Base-by-base conservation (phyloP, 2,113 vertebrate genomes). In the Herpetotheres cachinnans region DNA sequence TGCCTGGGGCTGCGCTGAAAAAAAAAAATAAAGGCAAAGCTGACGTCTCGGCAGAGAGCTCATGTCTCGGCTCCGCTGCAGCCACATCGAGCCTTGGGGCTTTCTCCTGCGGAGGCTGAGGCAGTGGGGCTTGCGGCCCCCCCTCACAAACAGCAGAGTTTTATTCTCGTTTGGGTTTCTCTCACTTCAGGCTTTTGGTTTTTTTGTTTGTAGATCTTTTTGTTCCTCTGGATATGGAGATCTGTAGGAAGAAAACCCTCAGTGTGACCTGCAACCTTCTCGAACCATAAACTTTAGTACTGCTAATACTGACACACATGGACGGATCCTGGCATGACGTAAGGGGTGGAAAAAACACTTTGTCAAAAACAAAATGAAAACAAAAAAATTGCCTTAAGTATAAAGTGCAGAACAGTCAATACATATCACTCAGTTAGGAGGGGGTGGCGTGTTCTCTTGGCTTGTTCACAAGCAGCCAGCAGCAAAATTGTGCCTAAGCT, bases 401-500 rank as follows among this genome's bases (percentile, higher is more conserved):
- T 93, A 96, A 97, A 97, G 89, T 86, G 74, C 54, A 87, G 97
- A 97, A 92, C 95, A 96, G 83, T 95, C 76, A 59, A 88, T 94
- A 97, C 97, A 81, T 96, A 94, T 96, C 92, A 95, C 97, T 97
- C 92, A 89, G 83, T 89, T 95, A 95, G 94, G 90, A 95, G 95
- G 83, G 96, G 95, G 96, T 58, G 91, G 94, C 82, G 49, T 78
- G 92, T 90, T 73, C 85, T 95, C 96, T 95, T 96, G 96, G 98
- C 97, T 97, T 96, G 94, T 92, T 96, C 97, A 95, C 93, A 91
- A 89, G 90, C 90, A 97, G 98, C 98, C 98, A 96, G 97, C 98
- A 98, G 97, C 98, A 98, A 97, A 97, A 96, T 98, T 89, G 98
- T 98, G 98, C 98, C 98, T 98, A 98, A 89, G 97, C 98, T 65